phyloP scores from a whole-genome alignment of 2,797 vertebrate genomes.

The Pangasius sanitwongsei region DNA sequence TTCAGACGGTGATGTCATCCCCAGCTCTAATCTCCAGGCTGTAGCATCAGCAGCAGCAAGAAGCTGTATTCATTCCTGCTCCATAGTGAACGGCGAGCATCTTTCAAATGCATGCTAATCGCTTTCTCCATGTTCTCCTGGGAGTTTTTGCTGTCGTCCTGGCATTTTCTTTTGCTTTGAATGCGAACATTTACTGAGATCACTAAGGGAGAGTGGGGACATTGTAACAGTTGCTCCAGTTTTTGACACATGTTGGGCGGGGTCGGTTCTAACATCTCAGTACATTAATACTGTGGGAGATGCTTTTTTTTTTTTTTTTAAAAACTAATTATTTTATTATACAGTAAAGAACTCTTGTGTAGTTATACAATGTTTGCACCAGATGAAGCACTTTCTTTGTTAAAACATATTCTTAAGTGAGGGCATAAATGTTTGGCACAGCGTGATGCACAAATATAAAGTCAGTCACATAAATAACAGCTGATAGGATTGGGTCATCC shows the following conservation, averaged over 20 bases:
- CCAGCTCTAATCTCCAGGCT: neutral
- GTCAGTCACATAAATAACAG: neutral
- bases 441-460: neutral
- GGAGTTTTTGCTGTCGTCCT: neutral
- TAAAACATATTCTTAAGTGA: neutral
- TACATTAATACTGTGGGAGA: neutral
- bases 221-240: neutral
- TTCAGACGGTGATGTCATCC: conserved; percentile 35
- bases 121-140: neutral
- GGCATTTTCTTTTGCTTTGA: neutral
- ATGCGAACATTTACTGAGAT: neutral
- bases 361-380: neutral
- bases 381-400: neutral
- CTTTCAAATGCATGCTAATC: neutral
- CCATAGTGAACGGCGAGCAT: neutral
- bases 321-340: neutral
- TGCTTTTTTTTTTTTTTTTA: neutral
- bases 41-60: neutral
- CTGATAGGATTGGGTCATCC: neutral
- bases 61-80: no score
- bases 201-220: no score
- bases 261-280: no score
- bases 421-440: neutral
- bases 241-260: neutral
- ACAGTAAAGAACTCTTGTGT: neutral